phyloP scores from a whole-genome alignment of 2,113 vertebrate genomes.

The Podiceps cristatus region DNA sequence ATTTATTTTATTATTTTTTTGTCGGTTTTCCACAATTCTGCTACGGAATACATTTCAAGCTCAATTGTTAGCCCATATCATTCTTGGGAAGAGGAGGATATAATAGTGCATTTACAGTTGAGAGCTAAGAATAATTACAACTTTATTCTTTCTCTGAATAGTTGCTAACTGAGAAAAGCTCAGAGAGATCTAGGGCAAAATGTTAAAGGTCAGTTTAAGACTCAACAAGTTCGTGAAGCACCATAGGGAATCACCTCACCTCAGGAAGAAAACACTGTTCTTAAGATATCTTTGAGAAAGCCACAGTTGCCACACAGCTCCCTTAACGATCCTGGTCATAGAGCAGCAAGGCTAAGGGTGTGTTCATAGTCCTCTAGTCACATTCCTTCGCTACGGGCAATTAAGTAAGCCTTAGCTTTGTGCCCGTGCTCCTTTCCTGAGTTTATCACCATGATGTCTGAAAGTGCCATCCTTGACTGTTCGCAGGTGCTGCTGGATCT shows the following conservation, averaged over 20 bases:
- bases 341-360: background rate
- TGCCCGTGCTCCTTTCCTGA: background rate
- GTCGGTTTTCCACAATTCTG: background rate
- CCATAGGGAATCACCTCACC: background rate
- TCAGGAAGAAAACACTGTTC: background rate
- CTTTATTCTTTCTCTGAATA: background rate
- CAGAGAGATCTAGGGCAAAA: background rate
- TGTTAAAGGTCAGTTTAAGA: background rate
- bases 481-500: background rate
- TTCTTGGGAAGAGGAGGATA: background rate
- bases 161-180: slow-evolving; percentile 1
- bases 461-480: background rate
- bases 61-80: background rate
- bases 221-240: background rate
- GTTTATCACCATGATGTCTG: background rate
- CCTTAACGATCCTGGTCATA: background rate
- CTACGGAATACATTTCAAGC: background rate
- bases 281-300: background rate
- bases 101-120: background rate
- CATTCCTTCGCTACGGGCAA: background rate
- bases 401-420: background rate
- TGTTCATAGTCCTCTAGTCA: background rate
- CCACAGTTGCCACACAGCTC: background rate
- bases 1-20: slow-evolving; percentile 37
- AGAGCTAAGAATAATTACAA: background rate